Evolutionary conservation across 2,113 vertebrate genomes (phyloP).

Genomic region (Eptatretus burgeri): DNA sequence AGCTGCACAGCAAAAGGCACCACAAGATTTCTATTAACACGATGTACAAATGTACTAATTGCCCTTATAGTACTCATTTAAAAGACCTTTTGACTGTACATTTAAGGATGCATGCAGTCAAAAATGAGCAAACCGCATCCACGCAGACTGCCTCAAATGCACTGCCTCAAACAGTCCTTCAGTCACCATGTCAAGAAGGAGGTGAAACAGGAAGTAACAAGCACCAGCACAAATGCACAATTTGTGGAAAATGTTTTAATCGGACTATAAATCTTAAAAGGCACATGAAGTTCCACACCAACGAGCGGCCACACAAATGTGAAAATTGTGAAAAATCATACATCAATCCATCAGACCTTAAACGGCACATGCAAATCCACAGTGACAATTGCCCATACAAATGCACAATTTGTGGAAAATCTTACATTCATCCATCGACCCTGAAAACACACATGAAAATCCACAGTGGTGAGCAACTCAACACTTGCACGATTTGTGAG

Average conservation of each 20-base stretch:
- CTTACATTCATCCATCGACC: not conserved
- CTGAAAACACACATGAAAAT: not conserved
- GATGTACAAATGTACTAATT: too few species aligned
- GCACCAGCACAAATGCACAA: not conserved
- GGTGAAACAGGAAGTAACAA: not conserved
- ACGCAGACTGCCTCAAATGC: too few species aligned
- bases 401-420: not conserved
- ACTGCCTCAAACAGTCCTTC: too few species aligned
- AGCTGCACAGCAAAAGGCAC: too few species aligned
- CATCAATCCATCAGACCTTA: constrained; percentile 52
- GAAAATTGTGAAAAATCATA: constrained; percentile 79
- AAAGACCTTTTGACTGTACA: too few species aligned
- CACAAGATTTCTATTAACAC: too few species aligned
- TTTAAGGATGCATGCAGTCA: too few species aligned
- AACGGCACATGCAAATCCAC: not conserved
- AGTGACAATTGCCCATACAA: not conserved
- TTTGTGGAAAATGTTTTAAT: not conserved
- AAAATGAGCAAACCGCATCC: too few species aligned
- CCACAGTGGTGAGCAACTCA: not conserved
- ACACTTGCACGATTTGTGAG: not conserved
- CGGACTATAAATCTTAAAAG: not conserved
- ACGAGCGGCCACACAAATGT: constrained; percentile 33
- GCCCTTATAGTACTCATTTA: too few species aligned
- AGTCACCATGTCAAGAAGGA: too few species aligned
- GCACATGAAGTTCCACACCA: constrained; percentile 5